phyloP scores from a whole-genome alignment of 2,888 invertebrate species.

The Apomyelois bistriatella region DNA sequence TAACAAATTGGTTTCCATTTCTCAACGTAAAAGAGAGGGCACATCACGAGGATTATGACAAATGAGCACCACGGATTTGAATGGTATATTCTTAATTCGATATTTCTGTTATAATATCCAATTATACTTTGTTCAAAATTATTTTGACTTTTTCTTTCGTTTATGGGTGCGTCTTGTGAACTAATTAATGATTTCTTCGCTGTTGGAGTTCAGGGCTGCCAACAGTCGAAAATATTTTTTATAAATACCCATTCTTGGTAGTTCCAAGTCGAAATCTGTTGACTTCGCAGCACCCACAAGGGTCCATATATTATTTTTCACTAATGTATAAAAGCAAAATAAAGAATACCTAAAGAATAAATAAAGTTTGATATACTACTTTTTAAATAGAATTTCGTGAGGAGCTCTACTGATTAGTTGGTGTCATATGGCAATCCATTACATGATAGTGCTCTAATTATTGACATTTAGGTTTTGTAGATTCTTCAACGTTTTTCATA shows the following conservation, averaged over 20 bases:
- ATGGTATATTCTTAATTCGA: slow-evolving; percentile 56
- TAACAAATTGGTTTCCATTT: slow-evolving; percentile 61
- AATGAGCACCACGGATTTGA: slow-evolving; percentile 63
- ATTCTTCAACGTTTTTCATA: no score
- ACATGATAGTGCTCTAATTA: no score
- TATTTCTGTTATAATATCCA: slow-evolving; percentile 74
- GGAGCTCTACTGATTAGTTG: no score
- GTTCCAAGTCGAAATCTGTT: no score
- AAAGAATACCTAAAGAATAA: no score
- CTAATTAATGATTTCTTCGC: slow-evolving; percentile 75
- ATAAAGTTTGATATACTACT: no score
- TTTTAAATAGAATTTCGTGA: no score
- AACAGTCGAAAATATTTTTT: slow-evolving; percentile 23
- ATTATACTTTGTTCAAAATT: slow-evolving; percentile 62
- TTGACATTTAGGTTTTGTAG: no score
- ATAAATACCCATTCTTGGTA: background rate
- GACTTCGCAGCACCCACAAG: no score
- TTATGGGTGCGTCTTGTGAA: slow-evolving; percentile 57
- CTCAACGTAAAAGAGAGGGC: slow-evolving; percentile 33
- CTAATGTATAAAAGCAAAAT: no score
- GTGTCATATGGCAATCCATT: no score
- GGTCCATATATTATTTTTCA: no score
- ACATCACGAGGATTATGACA: slow-evolving; percentile 56
- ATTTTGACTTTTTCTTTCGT: slow-evolving; percentile 60
- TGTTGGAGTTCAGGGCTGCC: slow-evolving; percentile 50